A percentile compares a stretch with the other conserved stretches of the same genome.
phyloP scores from a whole-genome alignment of 2,113 vertebrate species.

The Todiramphus chloris region DNA sequence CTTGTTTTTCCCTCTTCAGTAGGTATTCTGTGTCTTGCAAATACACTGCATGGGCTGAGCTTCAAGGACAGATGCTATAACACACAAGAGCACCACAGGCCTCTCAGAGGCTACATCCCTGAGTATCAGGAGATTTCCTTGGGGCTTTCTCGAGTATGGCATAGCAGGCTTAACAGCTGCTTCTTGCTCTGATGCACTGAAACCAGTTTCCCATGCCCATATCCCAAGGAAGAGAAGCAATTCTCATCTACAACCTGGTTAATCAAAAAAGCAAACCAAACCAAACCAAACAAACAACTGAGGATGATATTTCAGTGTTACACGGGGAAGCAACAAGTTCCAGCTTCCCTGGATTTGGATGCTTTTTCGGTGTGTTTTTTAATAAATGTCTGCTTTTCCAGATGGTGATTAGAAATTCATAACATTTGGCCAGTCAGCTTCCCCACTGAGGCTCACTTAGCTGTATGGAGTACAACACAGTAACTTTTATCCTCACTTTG shows the following conservation, averaged over 20 bases:
- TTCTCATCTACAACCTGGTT: not conserved
- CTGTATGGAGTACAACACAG: not conserved
- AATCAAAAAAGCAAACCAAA: not conserved
- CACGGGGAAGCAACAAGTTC: not conserved
- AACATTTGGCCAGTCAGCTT: not conserved
- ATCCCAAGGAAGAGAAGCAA: not conserved
- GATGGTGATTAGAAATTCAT: not conserved
- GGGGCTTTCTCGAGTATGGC: not conserved
- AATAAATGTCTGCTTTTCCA: not conserved
- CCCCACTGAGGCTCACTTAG: not conserved
- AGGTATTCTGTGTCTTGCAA: not conserved
- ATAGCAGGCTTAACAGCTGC: not conserved
- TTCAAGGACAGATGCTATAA: not conserved
- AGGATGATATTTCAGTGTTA: not conserved
- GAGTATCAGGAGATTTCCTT: not conserved
- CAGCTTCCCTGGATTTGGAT: not conserved
- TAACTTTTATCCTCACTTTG: not conserved
- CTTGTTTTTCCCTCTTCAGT: not conserved
- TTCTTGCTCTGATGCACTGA: not conserved
- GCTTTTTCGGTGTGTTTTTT: not conserved
- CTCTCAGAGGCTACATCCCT: not conserved
- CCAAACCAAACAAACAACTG: not conserved
- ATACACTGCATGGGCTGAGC: not conserved
- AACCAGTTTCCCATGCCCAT: not conserved
- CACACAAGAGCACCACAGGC: not conserved